Evolutionary conservation across 1,140 invertebrate genomes (phyloP).

Genomic region (Bacillus rossius): DNA sequence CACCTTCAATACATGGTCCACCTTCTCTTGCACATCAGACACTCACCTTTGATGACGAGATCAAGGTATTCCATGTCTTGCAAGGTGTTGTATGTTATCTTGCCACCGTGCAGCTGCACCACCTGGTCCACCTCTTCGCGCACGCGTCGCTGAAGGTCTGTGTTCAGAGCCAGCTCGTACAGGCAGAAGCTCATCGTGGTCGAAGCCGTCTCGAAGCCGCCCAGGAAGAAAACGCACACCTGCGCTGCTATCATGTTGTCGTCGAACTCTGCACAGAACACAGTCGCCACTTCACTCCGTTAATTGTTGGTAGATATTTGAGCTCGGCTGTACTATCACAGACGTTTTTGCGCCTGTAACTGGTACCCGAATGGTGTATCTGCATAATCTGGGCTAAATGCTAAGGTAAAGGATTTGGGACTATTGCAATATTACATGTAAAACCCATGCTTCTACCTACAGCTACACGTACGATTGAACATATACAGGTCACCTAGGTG

Average conservation of each 20-base stretch:
- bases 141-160: constrained; percentile 41
- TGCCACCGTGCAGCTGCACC: constrained; percentile 33
- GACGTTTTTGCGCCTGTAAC: too few relatives aligned
- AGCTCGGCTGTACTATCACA: too few relatives aligned
- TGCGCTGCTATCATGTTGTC: constrained; percentile 19
- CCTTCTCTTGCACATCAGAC: constrained; percentile 42
- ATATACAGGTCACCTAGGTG: too few relatives aligned
- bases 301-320: too few relatives aligned
- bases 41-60: constrained; percentile 46
- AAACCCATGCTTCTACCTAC: too few relatives aligned
- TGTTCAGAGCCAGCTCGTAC: constrained; percentile 42
- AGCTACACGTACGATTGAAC: too few relatives aligned
- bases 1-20: too few relatives aligned
- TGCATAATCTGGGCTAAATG: too few relatives aligned
- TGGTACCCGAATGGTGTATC: too few relatives aligned
- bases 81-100: constrained; percentile 40
- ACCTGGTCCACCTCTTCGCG: constrained; percentile 38
- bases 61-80: constrained; percentile 45
- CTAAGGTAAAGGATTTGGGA: too few relatives aligned
- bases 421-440: too few relatives aligned
- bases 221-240: constrained; percentile 33
- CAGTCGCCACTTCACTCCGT: too few relatives aligned
- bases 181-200: constrained; percentile 35
- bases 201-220: constrained; percentile 46
- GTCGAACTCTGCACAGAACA: constrained; percentile 4